phyloP scores from a whole-genome alignment of 2,113 vertebrate genomes.

The Oceanodroma tethys region DNA sequence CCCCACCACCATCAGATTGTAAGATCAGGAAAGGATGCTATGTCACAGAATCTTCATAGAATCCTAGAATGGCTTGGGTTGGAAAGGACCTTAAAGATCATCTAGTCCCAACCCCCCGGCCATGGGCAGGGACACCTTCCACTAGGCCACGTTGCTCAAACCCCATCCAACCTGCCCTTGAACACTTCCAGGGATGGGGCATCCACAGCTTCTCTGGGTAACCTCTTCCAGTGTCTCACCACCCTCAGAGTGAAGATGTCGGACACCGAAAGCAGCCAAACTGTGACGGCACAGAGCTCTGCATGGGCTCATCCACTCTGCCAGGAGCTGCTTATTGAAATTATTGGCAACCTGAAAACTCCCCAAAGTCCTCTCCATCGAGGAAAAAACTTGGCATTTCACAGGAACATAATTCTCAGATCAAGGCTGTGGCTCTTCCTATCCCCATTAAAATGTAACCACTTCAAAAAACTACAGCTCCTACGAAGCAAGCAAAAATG shows the following conservation, averaged over 20 bases:
- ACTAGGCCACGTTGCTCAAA: no score
- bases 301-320: not conserved
- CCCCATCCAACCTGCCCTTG: no score
- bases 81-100: no score
- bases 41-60: no score
- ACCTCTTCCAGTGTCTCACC: no score
- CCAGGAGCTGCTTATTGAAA: not conserved
- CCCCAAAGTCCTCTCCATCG: not conserved
- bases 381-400: not conserved
- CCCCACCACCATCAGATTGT: not conserved
- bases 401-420: not conserved
- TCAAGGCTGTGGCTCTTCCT: not conserved
- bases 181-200: no score
- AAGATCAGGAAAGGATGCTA: not conserved
- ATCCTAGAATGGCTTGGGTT: no score
- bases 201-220: no score
- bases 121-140: no score
- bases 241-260: not conserved
- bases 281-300: fast-evolving
- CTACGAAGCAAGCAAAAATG: not conserved
- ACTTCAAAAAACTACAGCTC: not conserved
- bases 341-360: not conserved
- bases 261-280: not conserved
- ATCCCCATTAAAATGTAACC: not conserved
- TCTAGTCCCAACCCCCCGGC: no score